phyloP scores from a whole-genome alignment of 1,140 invertebrate species.

The Atta colombica region DNA sequence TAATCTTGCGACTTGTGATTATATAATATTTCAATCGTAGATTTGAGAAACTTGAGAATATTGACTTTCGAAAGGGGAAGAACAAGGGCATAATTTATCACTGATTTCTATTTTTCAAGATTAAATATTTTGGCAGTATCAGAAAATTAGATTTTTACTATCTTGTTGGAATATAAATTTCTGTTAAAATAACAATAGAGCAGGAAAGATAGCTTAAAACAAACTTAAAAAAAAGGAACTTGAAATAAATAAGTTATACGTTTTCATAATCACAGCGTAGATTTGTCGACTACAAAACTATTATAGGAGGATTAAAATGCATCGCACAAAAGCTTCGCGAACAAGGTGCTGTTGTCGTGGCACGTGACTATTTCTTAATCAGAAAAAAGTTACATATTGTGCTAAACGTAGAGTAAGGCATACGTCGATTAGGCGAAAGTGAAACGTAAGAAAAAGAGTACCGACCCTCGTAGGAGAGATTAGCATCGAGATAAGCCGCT shows the following conservation, averaged over 20 bases:
- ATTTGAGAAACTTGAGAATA: neutral
- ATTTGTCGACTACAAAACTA: slow-evolving; percentile 7
- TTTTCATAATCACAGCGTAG: neutral
- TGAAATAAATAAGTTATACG: slow-evolving; percentile 19
- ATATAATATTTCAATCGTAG: slow-evolving; percentile 6
- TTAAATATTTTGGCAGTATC: slow-evolving; percentile 26
- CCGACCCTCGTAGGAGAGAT: slow-evolving; percentile 81
- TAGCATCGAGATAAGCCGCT: slow-evolving; percentile 80
- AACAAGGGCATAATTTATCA: slow-evolving; percentile 24
- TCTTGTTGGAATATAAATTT: slow-evolving; percentile 23
- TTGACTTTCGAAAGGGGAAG: too few relatives aligned
- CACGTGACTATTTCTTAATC: slow-evolving; percentile 76
- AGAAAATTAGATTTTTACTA: slow-evolving; percentile 35
- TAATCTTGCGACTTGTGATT: neutral
- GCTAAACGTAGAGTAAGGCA: slow-evolving; percentile 84
- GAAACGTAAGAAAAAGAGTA: slow-evolving; percentile 73
- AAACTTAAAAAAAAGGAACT: neutral
- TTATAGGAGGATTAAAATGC: slow-evolving; percentile 15
- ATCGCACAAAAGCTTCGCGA: slow-evolving; percentile 30
- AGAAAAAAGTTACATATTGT: slow-evolving; percentile 79
- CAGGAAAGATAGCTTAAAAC: neutral
- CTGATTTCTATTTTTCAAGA: slow-evolving; percentile 18
- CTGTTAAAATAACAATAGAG: slow-evolving; percentile 2
- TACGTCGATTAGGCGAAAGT: slow-evolving; percentile 81
- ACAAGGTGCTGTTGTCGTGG: slow-evolving; percentile 71